Evolutionary conservation across 1,140 invertebrate genomes (phyloP).

Genomic region (Colletes gigas): DNA sequence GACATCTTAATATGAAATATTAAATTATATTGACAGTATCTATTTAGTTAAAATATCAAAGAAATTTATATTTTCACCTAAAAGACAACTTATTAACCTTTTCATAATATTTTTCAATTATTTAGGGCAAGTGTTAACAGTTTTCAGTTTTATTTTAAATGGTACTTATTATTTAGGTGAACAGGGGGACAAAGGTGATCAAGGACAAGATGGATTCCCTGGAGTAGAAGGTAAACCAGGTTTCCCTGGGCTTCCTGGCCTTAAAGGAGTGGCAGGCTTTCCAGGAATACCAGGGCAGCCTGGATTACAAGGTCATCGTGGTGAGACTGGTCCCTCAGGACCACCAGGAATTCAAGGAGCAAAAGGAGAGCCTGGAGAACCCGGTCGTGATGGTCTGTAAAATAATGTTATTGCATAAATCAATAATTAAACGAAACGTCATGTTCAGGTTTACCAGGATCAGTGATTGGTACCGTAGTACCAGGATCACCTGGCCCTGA

Average conservation of each 20-base stretch:
- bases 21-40: background rate
- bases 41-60: background rate
- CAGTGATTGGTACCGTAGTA: slow-evolving; percentile 11
- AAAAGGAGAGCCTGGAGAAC: slow-evolving; percentile 73
- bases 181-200: slow-evolving; percentile 65
- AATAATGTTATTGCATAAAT: no score
- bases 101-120: no score
- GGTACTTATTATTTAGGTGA: slow-evolving; percentile 57
- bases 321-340: slow-evolving; percentile 75
- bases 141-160: background rate
- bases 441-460: slow-evolving; percentile 33
- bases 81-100: background rate
- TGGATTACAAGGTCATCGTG: slow-evolving; percentile 63
- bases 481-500: slow-evolving; percentile 37
- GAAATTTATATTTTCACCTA: no score
- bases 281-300: slow-evolving; percentile 70
- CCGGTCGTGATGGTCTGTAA: slow-evolving; percentile 60
- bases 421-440: no score
- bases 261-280: slow-evolving; percentile 79
- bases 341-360: slow-evolving; percentile 77
- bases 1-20: no score
- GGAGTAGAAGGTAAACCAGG: slow-evolving; percentile 71
- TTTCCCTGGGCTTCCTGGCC: slow-evolving; percentile 78
- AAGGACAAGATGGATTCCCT: slow-evolving; percentile 66
- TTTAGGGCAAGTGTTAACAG: background rate